These are phyloP conservation scores for Agriopis leucophaearia DNA, from an alignment of 2,888 invertebrate species.

Conservation along the genomic window DNA sequence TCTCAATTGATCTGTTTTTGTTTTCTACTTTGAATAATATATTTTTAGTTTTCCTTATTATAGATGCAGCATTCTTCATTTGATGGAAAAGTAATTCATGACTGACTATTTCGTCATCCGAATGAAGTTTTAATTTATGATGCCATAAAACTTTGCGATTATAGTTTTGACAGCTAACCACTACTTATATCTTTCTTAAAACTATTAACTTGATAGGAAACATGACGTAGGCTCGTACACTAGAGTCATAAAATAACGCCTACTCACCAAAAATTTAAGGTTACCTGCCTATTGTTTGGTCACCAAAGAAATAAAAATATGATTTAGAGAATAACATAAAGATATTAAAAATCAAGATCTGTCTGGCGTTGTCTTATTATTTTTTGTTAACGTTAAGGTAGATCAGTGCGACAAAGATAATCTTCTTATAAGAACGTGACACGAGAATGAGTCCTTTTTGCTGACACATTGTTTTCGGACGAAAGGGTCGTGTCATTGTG, in stretches of 20 bases:
- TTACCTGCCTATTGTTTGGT: conserved; percentile 31
- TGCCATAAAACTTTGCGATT: conserved; percentile 51
- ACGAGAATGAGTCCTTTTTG: conserved; percentile 69
- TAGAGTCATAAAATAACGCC: conserved; percentile 64
- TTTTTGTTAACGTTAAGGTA: conserved; percentile 67
- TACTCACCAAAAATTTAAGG: conserved; percentile 49
- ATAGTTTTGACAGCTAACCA: conserved; percentile 60
- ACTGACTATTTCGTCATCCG: conserved; percentile 19
- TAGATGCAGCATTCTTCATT: neutral
- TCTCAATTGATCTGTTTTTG: no score
- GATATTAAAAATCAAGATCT: conserved; percentile 45
- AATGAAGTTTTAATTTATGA: conserved; percentile 44
- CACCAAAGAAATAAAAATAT: conserved; percentile 23
- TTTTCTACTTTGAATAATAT: no score
- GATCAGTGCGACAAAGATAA: conserved; percentile 70
- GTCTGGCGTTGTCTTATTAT: conserved; percentile 59
- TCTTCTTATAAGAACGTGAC: conserved; percentile 73
- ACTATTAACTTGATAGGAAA: conserved; percentile 64
- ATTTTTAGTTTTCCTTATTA: no score
- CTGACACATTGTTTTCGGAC: conserved; percentile 77
- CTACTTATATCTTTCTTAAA: conserved; percentile 55
- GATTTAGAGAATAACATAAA: conserved; percentile 10
- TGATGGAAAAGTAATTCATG: neutral
- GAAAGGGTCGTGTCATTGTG: conserved; percentile 53
- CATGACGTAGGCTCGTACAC: conserved; percentile 60